phyloP scores from a whole-genome alignment of 2,888 invertebrate species.

The Diaprepes abbreviatus region DNA sequence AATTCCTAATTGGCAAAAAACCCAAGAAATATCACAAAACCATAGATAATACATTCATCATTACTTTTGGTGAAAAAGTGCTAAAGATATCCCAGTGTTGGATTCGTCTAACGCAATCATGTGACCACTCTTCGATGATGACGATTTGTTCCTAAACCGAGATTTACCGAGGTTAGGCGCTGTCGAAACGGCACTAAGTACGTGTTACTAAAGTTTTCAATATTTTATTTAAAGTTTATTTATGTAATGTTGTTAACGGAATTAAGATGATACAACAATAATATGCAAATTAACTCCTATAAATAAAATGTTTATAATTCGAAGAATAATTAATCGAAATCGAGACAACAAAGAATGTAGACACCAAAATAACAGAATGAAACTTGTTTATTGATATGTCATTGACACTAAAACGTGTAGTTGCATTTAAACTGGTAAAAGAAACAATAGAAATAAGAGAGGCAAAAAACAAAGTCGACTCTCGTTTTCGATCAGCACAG shows the following conservation, averaged over 20 bases:
- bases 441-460: conserved; percentile 50
- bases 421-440: not conserved
- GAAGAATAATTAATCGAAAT: not conserved
- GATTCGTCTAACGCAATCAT: not conserved
- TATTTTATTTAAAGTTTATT: no score
- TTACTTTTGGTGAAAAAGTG: not conserved
- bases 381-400: not conserved
- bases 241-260: no score
- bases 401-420: not conserved
- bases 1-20: no score
- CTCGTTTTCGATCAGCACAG: conserved; percentile 64
- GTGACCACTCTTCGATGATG: conserved; percentile 1
- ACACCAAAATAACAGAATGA: conserved; percentile 1
- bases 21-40: no score
- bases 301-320: not conserved
- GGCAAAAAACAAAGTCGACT: conserved; percentile 60
- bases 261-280: not conserved
- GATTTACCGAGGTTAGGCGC: conserved; percentile 14
- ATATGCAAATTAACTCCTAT: not conserved
- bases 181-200: conserved; percentile 6
- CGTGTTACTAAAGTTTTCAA: not conserved
- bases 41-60: not conserved
- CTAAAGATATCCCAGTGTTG: not conserved
- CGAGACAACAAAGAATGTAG: conserved; percentile 2
- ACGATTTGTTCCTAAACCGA: conserved; percentile 7